These are phyloP conservation scores for Sylvia borin DNA, from an alignment of 2,797 vertebrate species.

Conservation along the genomic window DNA sequence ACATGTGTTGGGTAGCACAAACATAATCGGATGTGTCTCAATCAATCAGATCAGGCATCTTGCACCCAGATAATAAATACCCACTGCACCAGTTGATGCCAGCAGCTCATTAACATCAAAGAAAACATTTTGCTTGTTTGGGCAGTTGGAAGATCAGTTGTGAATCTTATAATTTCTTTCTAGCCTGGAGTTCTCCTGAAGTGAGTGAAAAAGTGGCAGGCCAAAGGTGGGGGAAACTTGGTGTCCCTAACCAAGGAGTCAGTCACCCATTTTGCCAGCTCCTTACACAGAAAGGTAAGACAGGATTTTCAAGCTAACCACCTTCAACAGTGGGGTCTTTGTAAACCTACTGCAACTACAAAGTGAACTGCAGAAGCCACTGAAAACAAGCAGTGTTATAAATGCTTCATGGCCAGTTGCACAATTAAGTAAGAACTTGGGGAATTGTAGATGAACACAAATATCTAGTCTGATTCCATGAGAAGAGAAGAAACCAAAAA, in stretches of 20 bases:
- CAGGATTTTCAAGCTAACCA: neutral
- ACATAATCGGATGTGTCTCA: neutral
- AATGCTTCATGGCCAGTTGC: neutral
- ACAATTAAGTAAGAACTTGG: neutral
- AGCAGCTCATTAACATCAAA: neutral
- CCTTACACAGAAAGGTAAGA: neutral
- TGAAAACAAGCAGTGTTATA: neutral
- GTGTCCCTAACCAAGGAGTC: neutral
- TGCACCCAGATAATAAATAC: neutral
- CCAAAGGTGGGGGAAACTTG: neutral
- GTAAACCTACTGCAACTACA: neutral
- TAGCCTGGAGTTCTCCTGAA: neutral
- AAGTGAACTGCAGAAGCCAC: neutral
- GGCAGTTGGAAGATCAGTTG: neutral
- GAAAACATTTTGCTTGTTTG: neutral
- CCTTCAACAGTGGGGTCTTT: neutral
- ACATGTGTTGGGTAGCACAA: neutral
- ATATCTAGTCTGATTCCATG: neutral
- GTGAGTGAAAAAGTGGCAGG: neutral
- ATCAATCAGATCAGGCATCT: neutral
- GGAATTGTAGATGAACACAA: neutral
- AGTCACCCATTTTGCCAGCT: neutral
- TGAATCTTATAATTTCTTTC: neutral
- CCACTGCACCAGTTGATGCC: accelerated
- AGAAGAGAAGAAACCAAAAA: neutral